A percentile compares a stretch with the other conserved stretches of the same genome.
phyloP scores from a whole-genome alignment of 2,888 invertebrate genomes.

The Cephus pulcher region DNA sequence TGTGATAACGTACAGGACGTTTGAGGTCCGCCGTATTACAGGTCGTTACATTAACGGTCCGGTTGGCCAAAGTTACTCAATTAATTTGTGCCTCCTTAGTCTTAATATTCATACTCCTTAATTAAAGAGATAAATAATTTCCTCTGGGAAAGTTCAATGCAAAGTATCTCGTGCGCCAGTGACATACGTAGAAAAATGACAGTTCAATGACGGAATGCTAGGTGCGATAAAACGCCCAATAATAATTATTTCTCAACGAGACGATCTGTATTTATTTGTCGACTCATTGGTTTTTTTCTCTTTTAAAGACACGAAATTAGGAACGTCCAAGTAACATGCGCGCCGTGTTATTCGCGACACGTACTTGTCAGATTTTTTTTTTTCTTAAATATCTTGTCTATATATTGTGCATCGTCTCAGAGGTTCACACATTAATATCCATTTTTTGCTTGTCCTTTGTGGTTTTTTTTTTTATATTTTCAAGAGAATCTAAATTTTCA shows the following conservation, averaged over 20 bases:
- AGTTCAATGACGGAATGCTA: neutral
- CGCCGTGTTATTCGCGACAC: neutral
- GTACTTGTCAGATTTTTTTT: neutral
- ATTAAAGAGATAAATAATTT: neutral
- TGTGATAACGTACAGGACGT: neutral
- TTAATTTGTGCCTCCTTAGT: neutral
- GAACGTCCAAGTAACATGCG: neutral
- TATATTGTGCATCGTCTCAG: neutral
- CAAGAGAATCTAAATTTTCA: neutral
- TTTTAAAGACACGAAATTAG: neutral
- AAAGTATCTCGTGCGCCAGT: neutral
- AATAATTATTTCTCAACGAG: neutral
- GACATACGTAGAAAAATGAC: neutral
- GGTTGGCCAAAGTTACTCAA: neutral
- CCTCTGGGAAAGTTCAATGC: neutral
- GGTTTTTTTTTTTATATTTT: neutral
- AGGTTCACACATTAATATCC: neutral
- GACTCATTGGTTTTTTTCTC: neutral
- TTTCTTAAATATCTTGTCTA: neutral
- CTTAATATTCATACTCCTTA: neutral
- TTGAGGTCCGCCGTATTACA: neutral
- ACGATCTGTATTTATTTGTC: neutral
- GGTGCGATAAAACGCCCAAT: neutral
- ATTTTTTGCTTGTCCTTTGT: neutral
- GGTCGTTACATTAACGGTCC: neutral